phyloP scores from a whole-genome alignment of 1,140 invertebrate genomes.

The Calephelis virginiensis region DNA sequence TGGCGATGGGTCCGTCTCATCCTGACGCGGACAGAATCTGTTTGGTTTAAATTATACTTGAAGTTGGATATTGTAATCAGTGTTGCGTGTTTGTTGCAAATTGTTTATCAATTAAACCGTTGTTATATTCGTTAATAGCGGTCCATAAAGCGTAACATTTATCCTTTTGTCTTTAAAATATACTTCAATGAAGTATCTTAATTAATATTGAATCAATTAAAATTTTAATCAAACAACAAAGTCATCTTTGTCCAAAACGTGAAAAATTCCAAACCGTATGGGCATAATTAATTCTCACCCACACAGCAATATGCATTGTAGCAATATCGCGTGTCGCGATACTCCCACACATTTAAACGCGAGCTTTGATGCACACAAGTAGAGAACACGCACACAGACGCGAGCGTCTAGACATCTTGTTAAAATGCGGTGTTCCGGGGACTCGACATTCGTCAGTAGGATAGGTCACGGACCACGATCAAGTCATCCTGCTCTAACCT shows the following conservation, averaged over 20 bases:
- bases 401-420: slow-evolving; percentile 70
- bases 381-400: slow-evolving; percentile 44
- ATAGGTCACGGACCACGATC: slow-evolving; percentile 73
- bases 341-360: slow-evolving; percentile 14
- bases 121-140: too few relatives aligned
- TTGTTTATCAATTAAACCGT: too few relatives aligned
- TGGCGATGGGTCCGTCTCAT: too few relatives aligned
- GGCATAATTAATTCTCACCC: slow-evolving; percentile 43
- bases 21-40: too few relatives aligned
- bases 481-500: slow-evolving; percentile 44
- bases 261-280: slow-evolving; percentile 36
- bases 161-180: not conserved
- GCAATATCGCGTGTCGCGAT: not conserved
- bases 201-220: not conserved
- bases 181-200: not conserved
- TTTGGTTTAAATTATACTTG: too few relatives aligned
- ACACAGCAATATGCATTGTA: slow-evolving; percentile 25
- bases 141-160: not conserved
- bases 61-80: too few relatives aligned
- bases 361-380: slow-evolving; percentile 34
- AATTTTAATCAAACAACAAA: not conserved
- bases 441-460: slow-evolving; percentile 76
- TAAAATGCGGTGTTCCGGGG: slow-evolving; percentile 72
- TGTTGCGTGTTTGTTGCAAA: too few relatives aligned
- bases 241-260: slow-evolving; percentile 20